phyloP scores from a whole-genome alignment of 2,888 invertebrate species.

The Rhaphigaster nebulosa region DNA sequence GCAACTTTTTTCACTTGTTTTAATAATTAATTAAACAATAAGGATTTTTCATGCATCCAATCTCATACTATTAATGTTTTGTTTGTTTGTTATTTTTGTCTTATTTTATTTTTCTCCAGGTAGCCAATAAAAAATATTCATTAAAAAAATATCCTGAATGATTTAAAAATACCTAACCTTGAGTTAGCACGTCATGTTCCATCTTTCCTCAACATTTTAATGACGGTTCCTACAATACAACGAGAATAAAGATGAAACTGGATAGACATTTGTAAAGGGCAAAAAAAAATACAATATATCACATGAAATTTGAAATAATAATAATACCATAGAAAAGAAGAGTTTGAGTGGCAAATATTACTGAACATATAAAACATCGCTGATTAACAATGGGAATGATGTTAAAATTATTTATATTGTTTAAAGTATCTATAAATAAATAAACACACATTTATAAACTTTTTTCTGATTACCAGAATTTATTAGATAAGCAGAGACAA shows the following conservation, averaged over 20 bases:
- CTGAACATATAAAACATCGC: too few species aligned
- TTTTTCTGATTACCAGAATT: too few species aligned
- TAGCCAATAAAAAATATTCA: background rate
- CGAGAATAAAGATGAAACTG: background rate
- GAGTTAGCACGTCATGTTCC: background rate
- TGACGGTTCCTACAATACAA: background rate
- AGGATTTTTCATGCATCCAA: background rate
- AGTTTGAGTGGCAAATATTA: background rate
- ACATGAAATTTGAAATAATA: background rate
- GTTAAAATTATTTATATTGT: too few species aligned
- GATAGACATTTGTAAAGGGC: background rate
- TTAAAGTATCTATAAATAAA: too few species aligned
- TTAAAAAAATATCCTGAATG: background rate
- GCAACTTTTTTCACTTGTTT: too few species aligned
- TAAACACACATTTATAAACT: too few species aligned
- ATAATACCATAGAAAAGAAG: background rate
- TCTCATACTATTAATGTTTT: background rate
- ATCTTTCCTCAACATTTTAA: constrained; percentile 4
- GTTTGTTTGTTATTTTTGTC: background rate
- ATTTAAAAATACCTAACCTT: constrained; percentile 11
- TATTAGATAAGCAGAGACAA: too few species aligned
- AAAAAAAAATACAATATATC: background rate
- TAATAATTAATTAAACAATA: too few species aligned
- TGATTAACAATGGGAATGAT: too few species aligned
- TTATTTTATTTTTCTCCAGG: background rate